These are phyloP conservation scores for Papilio polytes DNA, from an alignment of 1,140 invertebrate species.

Conservation along the genomic window DNA sequence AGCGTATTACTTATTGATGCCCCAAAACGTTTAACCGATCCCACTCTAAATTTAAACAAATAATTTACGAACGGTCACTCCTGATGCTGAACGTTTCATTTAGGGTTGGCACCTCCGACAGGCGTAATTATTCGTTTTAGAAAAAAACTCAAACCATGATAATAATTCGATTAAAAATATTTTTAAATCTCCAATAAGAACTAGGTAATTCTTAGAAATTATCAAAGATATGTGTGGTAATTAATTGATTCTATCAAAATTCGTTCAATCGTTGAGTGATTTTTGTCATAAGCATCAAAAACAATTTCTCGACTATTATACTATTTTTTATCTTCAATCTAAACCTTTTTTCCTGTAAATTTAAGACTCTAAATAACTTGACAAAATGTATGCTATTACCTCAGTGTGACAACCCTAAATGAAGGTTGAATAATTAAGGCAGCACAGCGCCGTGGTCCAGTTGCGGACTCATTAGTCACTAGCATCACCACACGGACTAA, in stretches of 20 bases:
- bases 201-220: neutral
- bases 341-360: neutral
- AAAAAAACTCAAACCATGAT: neutral
- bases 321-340: too few relatives aligned
- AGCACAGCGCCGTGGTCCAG: conserved; percentile 39
- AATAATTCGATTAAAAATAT: neutral
- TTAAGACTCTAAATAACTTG: neutral
- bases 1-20: conserved; percentile 77
- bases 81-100: conserved; percentile 61
- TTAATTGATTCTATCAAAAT: too few relatives aligned
- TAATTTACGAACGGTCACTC: conserved; percentile 80
- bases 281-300: too few relatives aligned
- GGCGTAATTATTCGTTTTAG: neutral
- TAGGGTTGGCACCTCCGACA: conserved; percentile 57
- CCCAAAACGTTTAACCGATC: conserved; percentile 79
- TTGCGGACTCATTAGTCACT: conserved; percentile 51
- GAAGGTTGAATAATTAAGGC: conserved; percentile 47
- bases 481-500: conserved; percentile 31
- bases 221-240: neutral
- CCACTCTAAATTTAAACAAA: conserved; percentile 81
- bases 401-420: conserved; percentile 38
- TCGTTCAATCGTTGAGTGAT: too few relatives aligned
- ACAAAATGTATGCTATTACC: neutral
- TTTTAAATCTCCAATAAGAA: neutral
- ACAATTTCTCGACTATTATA: too few relatives aligned